Conservation (phyloP, 2,113 vertebrate species). For the Leptocoma aspasia region DNA sequence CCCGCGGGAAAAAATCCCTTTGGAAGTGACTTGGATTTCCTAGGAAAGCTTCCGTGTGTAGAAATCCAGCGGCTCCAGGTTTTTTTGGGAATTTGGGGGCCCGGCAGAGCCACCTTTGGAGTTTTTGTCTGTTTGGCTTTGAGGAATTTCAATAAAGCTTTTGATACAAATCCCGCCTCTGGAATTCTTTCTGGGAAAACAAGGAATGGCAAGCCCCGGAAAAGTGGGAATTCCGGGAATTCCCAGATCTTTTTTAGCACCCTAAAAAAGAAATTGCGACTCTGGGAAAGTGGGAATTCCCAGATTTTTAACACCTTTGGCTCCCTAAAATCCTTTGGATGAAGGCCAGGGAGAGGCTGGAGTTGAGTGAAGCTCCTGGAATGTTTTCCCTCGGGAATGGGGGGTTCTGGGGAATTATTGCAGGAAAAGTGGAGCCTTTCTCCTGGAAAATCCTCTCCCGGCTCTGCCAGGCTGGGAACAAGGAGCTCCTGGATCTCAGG, state of each 20-base stretch:
- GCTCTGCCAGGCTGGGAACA: background rate
- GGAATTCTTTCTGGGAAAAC: background rate
- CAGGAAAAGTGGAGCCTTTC: background rate
- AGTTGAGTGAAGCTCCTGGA: background rate
- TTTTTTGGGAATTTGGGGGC: background rate
- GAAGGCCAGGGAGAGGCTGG: background rate
- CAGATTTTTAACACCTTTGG: accelerated
- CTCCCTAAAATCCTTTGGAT: background rate
- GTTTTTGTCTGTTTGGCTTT: background rate
- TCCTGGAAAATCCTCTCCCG: background rate
- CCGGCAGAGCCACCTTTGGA: background rate
- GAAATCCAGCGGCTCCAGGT: background rate
- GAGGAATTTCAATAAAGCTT: background rate
- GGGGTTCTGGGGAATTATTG: background rate
- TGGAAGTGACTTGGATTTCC: background rate
- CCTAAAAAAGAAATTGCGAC: background rate
- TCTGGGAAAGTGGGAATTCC: background rate
- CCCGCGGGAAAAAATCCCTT: background rate
- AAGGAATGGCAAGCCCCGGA: background rate
- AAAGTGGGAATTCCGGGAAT: background rate
- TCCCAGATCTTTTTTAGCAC: background rate
- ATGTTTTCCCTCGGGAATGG: background rate
- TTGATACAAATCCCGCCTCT: background rate
- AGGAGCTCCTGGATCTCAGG: background rate
- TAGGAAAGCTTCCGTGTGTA: background rate